Base-by-base conservation (phyloP, 2,797 vertebrate species). In the Sorex maritimensis region DNA sequence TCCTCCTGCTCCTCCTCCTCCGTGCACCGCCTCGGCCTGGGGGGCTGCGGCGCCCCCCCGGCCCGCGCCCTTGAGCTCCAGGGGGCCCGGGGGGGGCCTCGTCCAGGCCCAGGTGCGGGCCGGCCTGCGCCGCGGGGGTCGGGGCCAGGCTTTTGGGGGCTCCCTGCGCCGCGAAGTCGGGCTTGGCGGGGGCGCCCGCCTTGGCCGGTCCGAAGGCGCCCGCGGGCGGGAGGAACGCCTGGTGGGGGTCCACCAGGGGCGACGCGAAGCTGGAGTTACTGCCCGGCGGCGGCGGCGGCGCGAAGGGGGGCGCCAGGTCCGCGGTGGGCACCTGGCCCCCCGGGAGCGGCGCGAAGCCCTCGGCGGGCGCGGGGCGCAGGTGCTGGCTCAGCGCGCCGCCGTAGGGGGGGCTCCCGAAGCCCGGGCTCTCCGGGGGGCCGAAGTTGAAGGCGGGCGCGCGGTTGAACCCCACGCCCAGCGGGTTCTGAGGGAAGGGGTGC, bases 401-500 rank as follows among this genome's bases (percentile, higher is more conserved):
- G 3, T 98, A 98, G 78, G 98, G 87, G 5, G 97, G 97, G 93
- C 97, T 98, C 74, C 97, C 98, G 75, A 98, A 98, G 71, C 90
- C 85, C 14, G 98, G 95, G 69, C 97, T 98, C 86, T 99, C 98
- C 0, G 97, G 98, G 0, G 98, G 98, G 81, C 97, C 95, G 2
- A 98, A 98, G 94, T 93, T 97, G 91, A 99, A 98, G 67, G 98
- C 98, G 28, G 97, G 98, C 7, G 98, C 97, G 81, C 98, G 97
- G 86, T 92, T 98, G 93, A 98, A 98, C 87, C 98, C 98, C 97
- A 98, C 97, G 84, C 98, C 98, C 86, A 98, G 88, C 0, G 98
- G 97, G 73, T 98, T 98, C 94, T 98, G 98, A 81, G 98, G 97
- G 96, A 99, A 98, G 1, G 97, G 96, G 86, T 98, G 98, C 13